Percentiles rank a stretch among this genome's conserved stretches.
These are phyloP conservation scores for Zaprionus taronus DNA, from an alignment of 1,140 invertebrate genomes.

Conservation along the genomic window DNA sequence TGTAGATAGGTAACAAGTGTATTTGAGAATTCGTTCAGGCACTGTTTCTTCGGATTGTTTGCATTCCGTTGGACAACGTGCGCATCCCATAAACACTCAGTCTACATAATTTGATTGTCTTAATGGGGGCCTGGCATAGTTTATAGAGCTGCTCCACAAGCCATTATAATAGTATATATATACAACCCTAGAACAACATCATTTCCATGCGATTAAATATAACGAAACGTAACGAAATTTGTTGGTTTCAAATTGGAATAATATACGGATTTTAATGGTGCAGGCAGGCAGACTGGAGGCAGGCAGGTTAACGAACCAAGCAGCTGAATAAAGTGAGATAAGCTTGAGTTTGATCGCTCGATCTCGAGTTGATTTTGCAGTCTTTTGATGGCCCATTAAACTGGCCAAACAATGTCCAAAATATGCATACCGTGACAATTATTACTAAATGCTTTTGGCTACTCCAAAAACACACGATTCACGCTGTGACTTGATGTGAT, in stretches of 20 bases:
- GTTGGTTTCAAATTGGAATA: conserved; percentile 53
- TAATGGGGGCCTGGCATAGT: conserved; percentile 44
- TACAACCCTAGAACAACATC: conserved; percentile 3
- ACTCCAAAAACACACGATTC: conserved; percentile 34
- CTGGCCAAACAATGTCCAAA: conserved; percentile 57
- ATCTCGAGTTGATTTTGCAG: conserved; percentile 29
- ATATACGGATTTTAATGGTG: conserved; percentile 42
- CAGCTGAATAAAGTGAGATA: conserved; percentile 5
- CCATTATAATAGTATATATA: conserved; percentile 2
- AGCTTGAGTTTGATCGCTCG: conserved; percentile 29
- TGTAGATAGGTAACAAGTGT: conserved; percentile 26
- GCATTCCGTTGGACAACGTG: conserved; percentile 20
- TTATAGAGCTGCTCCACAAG: conserved; percentile 34
- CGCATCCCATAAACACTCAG: conserved; percentile 58
- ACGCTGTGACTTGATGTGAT: not conserved
- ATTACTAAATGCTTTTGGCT: conserved; percentile 75
- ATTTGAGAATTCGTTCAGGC: conserved; percentile 16
- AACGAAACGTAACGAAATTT: conserved; percentile 62
- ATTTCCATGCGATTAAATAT: conserved; percentile 55
- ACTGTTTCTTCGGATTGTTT: not conserved
- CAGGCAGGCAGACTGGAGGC: conserved; percentile 11
- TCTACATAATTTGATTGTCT: conserved; percentile 66
- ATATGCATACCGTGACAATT: conserved; percentile 55
- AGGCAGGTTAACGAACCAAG: conserved; percentile 66
- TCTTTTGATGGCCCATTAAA: conserved; percentile 57